Base-by-base conservation (phyloP, 2,888 invertebrate species). In the Drosophila ezoana region DNA sequence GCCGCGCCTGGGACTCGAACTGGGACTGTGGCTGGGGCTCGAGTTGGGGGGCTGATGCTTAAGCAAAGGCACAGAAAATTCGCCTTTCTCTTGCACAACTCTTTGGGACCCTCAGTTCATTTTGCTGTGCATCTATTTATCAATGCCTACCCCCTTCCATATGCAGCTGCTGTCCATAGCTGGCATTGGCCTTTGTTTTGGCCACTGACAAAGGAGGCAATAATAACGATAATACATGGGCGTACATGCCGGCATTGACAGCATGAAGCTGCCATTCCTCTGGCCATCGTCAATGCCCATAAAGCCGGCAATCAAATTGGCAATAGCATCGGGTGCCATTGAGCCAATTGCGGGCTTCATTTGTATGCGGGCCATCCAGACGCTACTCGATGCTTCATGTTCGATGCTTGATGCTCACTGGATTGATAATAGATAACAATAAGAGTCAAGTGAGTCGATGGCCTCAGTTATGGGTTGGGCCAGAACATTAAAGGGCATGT, bases 321-420 rank as follows among this genome's bases (percentile, higher is more conserved):
- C 65, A 70, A 65, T 33, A 48, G 47, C 49, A 48, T 33, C 54
- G 16, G 40, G 32, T 51, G 63, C 37, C 69, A 54, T 49, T 58
- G 4, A 20, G 40, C 62, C 60, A 41, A 66, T 51, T 54, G 13
- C 35, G 28, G 37, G 35, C 38, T 20, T 37, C 59, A 60, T 57
- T 64, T 57, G 38, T 47, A 74, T 74, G 74, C 71, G 70, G 73
- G 71, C 54, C 51, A 43, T n/a, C 18, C 62, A 59, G 67, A 57
- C 35, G 51, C 11, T 32, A 47, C 43, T 38, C 57, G n/a, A 32
- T 13, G 57, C 37, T 60, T 28, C 28, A 28, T 28, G 28, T 28
- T 28, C 28, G 51, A n/a, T 32, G 52, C 43, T 38, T 52, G n/a
- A 32, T 13, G 57, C 37, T 60, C 41, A 43, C 43, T 54, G 43